These are phyloP conservation scores for Alviniconcha marisindica DNA, from an alignment of 1,140 invertebrate species.

Conservation along the genomic window DNA sequence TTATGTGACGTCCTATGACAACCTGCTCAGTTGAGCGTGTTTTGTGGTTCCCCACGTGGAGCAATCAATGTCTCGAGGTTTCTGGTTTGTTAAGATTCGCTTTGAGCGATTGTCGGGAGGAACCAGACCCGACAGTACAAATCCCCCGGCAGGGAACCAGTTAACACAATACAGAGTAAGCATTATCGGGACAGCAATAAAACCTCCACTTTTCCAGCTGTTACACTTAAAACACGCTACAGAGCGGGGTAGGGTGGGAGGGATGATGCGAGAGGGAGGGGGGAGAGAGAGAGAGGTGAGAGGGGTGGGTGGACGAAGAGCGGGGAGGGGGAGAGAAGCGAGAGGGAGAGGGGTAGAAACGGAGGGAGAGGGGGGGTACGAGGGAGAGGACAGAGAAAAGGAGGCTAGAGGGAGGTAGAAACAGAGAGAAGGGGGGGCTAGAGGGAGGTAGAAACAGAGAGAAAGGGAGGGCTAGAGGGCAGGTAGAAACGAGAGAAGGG, in stretches of 20 bases:
- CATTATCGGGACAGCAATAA: too few species aligned
- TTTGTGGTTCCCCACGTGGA: too few species aligned
- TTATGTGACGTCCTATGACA: too few species aligned
- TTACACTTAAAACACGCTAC: too few species aligned
- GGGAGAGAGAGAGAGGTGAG: slow-evolving; percentile 8
- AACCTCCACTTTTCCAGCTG: too few species aligned
- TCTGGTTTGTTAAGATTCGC: too few species aligned
- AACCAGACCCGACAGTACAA: too few species aligned
- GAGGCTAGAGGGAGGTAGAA: background rate
- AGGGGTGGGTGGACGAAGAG: background rate
- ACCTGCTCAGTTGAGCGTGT: too few species aligned
- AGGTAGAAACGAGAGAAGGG: slow-evolving; percentile 5
- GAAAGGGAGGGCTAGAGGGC: slow-evolving; percentile 37
- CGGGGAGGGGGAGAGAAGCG: background rate
- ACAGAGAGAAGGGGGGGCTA: slow-evolving; percentile 17
- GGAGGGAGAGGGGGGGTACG: background rate
- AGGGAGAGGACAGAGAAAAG: background rate
- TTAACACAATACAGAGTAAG: too few species aligned
- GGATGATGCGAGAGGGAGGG: background rate
- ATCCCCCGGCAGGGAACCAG: too few species aligned
- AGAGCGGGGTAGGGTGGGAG: background rate
- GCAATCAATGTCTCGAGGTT: too few species aligned
- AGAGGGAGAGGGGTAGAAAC: background rate
- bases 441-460: slow-evolving; percentile 32
- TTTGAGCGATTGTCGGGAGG: too few species aligned